Evolutionary conservation across 1,140 invertebrate species (phyloP).

Genomic region (Linepithema humile): DNA sequence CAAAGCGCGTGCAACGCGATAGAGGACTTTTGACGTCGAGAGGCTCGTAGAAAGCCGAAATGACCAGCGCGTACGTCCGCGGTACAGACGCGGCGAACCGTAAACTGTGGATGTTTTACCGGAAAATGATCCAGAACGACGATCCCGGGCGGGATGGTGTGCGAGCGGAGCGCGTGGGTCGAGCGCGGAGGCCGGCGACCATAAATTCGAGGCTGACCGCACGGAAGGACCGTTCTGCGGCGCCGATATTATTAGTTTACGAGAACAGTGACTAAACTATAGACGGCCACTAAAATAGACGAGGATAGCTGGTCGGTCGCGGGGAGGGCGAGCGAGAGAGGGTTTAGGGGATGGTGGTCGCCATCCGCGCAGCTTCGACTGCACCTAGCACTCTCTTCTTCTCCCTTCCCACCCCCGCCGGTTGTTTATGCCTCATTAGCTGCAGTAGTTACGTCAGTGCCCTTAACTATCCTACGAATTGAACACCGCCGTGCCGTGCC

Average conservation of each 20-base stretch:
- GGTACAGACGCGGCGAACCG: conserved; percentile 12
- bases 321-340: background rate
- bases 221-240: conserved; percentile 70
- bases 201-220: conserved; percentile 72
- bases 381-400: too few relatives aligned
- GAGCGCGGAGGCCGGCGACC: conserved; percentile 39
- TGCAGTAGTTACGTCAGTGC: conserved; percentile 75
- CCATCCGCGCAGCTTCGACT: conserved; percentile 42
- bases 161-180: background rate
- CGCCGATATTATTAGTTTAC: conserved; percentile 77
- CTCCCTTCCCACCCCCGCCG: conserved; percentile 67
- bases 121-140: conserved; percentile 36
- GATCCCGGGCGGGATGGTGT: conserved; percentile 8
- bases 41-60: conserved; percentile 13
- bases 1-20: background rate
- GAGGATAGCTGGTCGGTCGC: conserved; percentile 52
- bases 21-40: conserved; percentile 12
- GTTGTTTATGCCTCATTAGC: conserved; percentile 80
- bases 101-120: conserved; percentile 44
- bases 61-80: background rate
- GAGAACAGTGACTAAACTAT: conserved; percentile 74
- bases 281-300: conserved; percentile 71
- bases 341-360: conserved; percentile 61
- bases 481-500: conserved; percentile 59
- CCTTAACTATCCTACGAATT: conserved; percentile 77